Evolutionary conservation across 2,113 vertebrate genomes (phyloP), one percentile per base, ranked within the genome.

Genomic region (Nematolebias whitei): DNA sequence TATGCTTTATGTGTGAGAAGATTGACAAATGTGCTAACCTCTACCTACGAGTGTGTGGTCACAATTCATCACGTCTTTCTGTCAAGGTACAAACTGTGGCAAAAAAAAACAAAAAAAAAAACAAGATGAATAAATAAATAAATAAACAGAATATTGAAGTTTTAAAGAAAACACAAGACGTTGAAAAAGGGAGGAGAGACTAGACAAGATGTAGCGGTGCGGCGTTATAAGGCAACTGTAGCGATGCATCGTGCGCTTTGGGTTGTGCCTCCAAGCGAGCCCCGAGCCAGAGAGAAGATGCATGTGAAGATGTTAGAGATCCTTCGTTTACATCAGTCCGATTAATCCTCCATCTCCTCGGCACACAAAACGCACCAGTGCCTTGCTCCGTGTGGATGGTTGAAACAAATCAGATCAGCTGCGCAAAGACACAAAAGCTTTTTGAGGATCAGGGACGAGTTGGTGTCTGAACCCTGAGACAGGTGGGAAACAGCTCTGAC

Each of bases 251-350:
- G 45, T 74, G 59, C 63, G 79, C 68, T 85, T 70, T 68, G 79
- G 74, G 75, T 70, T 76, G 63, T 83, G 74, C 79, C 85, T 86
- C 65, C 48, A 63, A 87, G 85, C 83, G 24, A 77, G 85, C 79
- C 71, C 75, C 69, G 43, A 84, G 86, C 81, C 5, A 39, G 50
- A 59, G 73, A 77, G 53, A 51, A 72, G 58, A 66, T 19, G 20
- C 19, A 39, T 77, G 68, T 71, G 83, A 85, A 82, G 81, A 78
- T 79, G 83, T 70, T 68, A 69, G 58, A 35, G 35, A 67, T 67
- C 63, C 63, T 64, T 68, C 11, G 18, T 58, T 61, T 66, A 86
- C 74, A 83, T 72, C 67, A 62, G 53, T 68, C 72, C 20, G 71
- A 78, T 84, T 78, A 64, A 72, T 80, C 71, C 78, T 70, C 81